phyloP scores from a whole-genome alignment of 2,113 vertebrate species.

The Anguilla rostrata region DNA sequence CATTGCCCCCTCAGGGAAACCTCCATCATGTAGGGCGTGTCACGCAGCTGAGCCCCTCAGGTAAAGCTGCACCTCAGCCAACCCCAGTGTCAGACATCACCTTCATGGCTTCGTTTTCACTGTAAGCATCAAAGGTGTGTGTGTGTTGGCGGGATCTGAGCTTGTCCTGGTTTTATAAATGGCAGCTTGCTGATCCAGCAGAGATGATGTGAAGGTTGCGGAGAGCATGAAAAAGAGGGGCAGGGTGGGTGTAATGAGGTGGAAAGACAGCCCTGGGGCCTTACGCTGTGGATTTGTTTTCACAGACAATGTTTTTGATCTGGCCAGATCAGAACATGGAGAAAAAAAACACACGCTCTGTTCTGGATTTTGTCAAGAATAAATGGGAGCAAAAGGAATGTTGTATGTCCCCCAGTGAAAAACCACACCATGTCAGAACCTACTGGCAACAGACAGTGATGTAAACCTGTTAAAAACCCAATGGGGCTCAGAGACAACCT shows the following conservation, averaged over 20 bases:
- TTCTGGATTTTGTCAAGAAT: too few species aligned
- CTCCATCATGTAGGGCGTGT: neutral
- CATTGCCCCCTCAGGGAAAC: neutral
- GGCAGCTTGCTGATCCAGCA: neutral
- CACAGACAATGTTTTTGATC: too few species aligned
- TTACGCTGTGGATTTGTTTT: too few species aligned
- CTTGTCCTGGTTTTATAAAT: neutral
- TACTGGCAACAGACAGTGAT: neutral
- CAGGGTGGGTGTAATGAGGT: neutral
- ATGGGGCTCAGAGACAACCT: neutral
- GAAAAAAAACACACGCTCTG: neutral
- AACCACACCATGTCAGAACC: neutral
- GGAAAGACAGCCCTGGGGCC: neutral
- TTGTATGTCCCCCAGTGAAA: neutral
- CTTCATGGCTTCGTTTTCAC: neutral
- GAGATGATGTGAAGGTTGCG: neutral
- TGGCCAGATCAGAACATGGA: too few species aligned
- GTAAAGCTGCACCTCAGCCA: neutral
- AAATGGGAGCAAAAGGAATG: too few species aligned
- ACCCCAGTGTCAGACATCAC: neutral
- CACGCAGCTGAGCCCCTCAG: neutral
- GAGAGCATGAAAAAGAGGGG: neutral
- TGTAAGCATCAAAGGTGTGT: neutral
- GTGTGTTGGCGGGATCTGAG: neutral
- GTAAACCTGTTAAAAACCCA: neutral